Evolutionary conservation across 2,113 vertebrate genomes (phyloP), one percentile per base, ranked within the genome.

Genomic region (Hippolais icterina): DNA sequence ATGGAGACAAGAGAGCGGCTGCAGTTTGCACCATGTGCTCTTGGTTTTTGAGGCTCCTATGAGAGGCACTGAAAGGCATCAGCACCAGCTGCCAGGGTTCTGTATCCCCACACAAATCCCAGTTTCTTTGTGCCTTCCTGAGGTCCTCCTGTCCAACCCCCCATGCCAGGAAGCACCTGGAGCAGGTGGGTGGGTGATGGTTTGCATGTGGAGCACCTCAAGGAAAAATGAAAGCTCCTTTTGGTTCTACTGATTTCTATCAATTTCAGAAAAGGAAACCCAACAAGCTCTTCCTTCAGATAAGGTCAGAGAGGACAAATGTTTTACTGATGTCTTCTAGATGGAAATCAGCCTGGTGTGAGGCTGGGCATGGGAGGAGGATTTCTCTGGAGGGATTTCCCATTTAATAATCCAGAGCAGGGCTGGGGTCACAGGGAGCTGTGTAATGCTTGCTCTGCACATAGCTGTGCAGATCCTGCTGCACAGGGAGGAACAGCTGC

Each of bases 21-120:
- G 54, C 12, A 8, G 72, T 83, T 91, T 56, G 27, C 33, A 46
- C 54, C 1, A 1, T 1, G 3, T 46, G 71, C 0, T 0, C 28
- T 59, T 60, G 53, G 19, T 5, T 54, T 71, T 25, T 10, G 49
- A 53, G 57, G 29, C 17, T 72, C 33, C 22, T 15, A 46, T 6
- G 54, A 69, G 66, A 42, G 33, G 27, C 25, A 31, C 39, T 16
- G 66, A 56, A 70, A 57, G 27, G 42, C 54, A 54, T 4, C 1
- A 1, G 44, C 31, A 80, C 7, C 6, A 3, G 18, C 35, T 79
- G 37, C 54, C 56, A 53, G 54, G 24, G 31, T 14, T n/a, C 15
- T 61, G 63, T 14, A 37, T 28, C 15, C 41, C 15, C 37, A 44
- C 52, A 47, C 31, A 65, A 72, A 92, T 42, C 31, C 31, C 41